phyloP scores from a whole-genome alignment of 37 sponge, comb jelly and placozoan genomes.

The Cladorhizidae sp. region DNA sequence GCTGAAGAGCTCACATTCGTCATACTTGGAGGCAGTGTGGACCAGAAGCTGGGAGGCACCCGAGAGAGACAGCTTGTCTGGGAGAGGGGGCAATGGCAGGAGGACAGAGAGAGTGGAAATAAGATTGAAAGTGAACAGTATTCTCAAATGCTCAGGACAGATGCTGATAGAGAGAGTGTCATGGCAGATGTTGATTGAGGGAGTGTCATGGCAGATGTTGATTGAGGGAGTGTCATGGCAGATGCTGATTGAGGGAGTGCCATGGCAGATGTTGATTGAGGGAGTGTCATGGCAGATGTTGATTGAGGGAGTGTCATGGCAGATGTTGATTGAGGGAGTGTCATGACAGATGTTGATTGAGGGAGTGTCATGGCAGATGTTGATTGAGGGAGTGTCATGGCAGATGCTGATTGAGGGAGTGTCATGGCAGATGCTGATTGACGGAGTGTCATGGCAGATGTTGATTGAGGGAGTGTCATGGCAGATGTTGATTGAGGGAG shows the following conservation, averaged over 20 bases:
- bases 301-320: too few species aligned
- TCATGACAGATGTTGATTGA: too few species aligned
- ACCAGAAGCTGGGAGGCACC: constrained; percentile 67
- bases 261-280: not conserved
- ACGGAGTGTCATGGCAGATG: too few species aligned
- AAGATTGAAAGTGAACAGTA: not conserved
- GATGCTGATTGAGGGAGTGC: not conserved
- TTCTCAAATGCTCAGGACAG: too few species aligned
- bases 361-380: too few species aligned
- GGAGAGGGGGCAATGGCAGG: not conserved
- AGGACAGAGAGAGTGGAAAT: not conserved
- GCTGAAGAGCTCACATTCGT: constrained; percentile 77
- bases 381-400: too few species aligned
- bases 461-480: too few species aligned
- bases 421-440: too few species aligned
- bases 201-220: not conserved
- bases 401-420: too few species aligned
- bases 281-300: not conserved
- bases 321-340: too few species aligned
- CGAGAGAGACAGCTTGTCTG: constrained; percentile 52
- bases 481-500: too few species aligned
- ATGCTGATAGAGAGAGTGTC: not conserved
- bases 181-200: not conserved
- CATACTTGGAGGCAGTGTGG: constrained; percentile 95
- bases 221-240: not conserved